These are phyloP conservation scores for Neodiprion lecontei DNA, from an alignment of 1,140 invertebrate genomes.

Conservation along the genomic window DNA sequence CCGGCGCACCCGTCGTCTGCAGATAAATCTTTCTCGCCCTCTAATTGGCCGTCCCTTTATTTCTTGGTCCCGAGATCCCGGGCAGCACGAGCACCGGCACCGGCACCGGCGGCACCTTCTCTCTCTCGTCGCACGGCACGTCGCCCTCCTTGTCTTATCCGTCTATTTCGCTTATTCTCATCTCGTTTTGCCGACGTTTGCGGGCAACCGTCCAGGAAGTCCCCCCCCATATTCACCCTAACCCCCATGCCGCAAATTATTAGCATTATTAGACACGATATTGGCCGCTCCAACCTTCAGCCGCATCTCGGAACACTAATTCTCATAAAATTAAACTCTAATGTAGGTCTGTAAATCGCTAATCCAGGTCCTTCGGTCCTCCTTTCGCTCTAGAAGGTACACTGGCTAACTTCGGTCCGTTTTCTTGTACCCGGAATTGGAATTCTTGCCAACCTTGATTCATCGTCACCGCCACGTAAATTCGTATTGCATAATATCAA, in stretches of 20 bases:
- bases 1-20: slow-evolving; percentile 59
- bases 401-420: too few species aligned
- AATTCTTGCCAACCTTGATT: too few species aligned
- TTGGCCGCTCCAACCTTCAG: slow-evolving; percentile 52
- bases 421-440: too few species aligned
- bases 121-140: slow-evolving; percentile 26
- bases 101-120: slow-evolving; percentile 38
- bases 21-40: slow-evolving; percentile 62
- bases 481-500: too few species aligned
- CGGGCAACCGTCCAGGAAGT: slow-evolving; percentile 57
- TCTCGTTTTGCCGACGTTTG: slow-evolving; percentile 29
- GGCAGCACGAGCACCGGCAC: slow-evolving; percentile 35
- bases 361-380: too few species aligned
- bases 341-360: too few species aligned
- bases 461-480: too few species aligned
- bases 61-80: slow-evolving; percentile 53
- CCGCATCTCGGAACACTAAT: slow-evolving; percentile 26
- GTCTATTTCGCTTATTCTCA: slow-evolving; percentile 35
- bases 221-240: slow-evolving; percentile 16
- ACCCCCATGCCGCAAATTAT: slow-evolving; percentile 47
- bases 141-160: slow-evolving; percentile 16
- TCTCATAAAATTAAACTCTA: too few species aligned
- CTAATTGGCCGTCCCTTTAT: slow-evolving; percentile 61
- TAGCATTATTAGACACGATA: slow-evolving; percentile 61
- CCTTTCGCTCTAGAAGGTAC: too few species aligned